Base-by-base conservation (phyloP, 2,797 vertebrate species). In the Ibycter americanus region DNA sequence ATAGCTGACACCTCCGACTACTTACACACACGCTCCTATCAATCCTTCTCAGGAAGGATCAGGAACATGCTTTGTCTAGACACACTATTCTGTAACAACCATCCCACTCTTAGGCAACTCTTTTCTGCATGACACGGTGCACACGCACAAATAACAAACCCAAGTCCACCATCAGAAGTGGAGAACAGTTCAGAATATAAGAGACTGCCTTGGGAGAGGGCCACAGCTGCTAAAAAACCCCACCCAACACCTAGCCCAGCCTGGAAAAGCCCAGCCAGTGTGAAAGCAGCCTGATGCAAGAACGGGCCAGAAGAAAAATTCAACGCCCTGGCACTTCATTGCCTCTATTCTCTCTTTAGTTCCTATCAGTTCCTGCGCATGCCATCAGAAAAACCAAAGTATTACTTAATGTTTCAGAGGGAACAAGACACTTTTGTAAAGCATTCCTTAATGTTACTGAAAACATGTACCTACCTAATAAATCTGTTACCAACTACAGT, bases 61-160 rank as follows among this genome's bases (percentile, higher is more conserved):
- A 36, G n/a, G 19, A 67, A 26, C 21, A 38, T 54, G 8, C 27
- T 51, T 11, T 15, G 23, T 55, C 40, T 32, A 72, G 65, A 38
- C 21, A 18, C 9, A 3, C 20, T 13, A 5, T 36, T 76, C 36
- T 22, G 4, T 16, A 80, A 46, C 46, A 17, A 26, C 36, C 26
- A 15, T 3, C 46, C 17, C 17, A 4, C 67, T 17, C 56, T 19
- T 2, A 4, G 22, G 46, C 58, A n/a, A 27, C 15, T 25, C 31
- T 51, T 15, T 55, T 15, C 61, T 31, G 36, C 16, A 15, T 0
- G 1, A 55, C 38, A 42, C n/a, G n/a, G 29, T 23, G 7, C 5
- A 11, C 3, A 0, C 1, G 14, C 22, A 47, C 8, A 1, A 54
- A 12, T 20, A 59, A 54, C 2, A 1, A 58, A 61, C 27, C 3